These are phyloP conservation scores for Maccullochella peelii DNA, from an alignment of 2,113 vertebrate genomes.

Conservation along the genomic window DNA sequence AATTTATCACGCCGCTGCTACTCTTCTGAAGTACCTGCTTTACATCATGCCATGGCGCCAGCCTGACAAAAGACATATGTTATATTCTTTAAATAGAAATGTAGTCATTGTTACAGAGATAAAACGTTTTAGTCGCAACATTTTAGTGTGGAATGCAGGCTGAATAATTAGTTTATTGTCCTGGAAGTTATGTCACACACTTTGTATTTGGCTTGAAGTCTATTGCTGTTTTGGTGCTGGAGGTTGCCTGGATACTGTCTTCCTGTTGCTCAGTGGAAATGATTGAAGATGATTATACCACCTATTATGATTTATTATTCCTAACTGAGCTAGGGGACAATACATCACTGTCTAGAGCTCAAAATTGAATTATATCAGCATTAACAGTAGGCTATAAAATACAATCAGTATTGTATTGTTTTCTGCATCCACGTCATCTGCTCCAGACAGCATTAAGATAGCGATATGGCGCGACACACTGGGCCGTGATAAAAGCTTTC, in stretches of 20 bases:
- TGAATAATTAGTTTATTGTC: slow-evolving; percentile 50
- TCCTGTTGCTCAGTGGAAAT: slow-evolving; percentile 55
- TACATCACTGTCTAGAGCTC: slow-evolving; percentile 56
- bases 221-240: slow-evolving; percentile 51
- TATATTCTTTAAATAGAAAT: slow-evolving; percentile 24
- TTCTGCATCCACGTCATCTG: slow-evolving; percentile 15
- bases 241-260: slow-evolving; percentile 71
- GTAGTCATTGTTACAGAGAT: slow-evolving; percentile 16
- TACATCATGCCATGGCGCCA: neutral
- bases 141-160: slow-evolving; percentile 41
- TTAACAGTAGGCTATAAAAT: slow-evolving; percentile 29
- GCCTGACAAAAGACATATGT: neutral
- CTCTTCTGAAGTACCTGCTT: slow-evolving; percentile 17
- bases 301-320: slow-evolving; percentile 70
- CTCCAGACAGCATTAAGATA: slow-evolving; percentile 13
- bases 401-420: slow-evolving; percentile 8
- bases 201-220: slow-evolving; percentile 39
- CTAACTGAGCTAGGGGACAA: slow-evolving; percentile 59
- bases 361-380: slow-evolving; percentile 55
- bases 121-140: slow-evolving; percentile 29
- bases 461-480: slow-evolving; percentile 18
- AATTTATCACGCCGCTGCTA: slow-evolving; percentile 31
- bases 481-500: slow-evolving; percentile 3
- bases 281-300: slow-evolving; percentile 60
- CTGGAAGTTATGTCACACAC: slow-evolving; percentile 57